Base-by-base conservation (phyloP, 1,140 invertebrate genomes). In the Penaeus chinensis region DNA sequence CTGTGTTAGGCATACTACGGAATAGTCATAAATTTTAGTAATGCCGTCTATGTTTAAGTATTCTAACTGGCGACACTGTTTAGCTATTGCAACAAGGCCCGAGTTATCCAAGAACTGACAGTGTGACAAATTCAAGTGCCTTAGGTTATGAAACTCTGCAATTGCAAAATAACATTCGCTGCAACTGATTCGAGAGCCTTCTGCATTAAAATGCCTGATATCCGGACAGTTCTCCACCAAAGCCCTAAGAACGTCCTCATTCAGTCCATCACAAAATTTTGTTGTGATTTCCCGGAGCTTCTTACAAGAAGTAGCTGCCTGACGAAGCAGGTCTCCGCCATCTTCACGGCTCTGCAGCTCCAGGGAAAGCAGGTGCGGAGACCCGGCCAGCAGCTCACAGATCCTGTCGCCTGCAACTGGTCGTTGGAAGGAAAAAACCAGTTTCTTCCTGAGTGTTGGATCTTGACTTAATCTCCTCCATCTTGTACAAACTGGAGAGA, bases 41-140 rank as follows among this genome's bases (percentile, higher is more conserved):
- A 90, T 84, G 27, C 90, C 90, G 77, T 91, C 90, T 74, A 91
- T 84, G 71, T 89, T 87, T 11, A 91, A 65, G 27, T 90, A 87
- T 63, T 90, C 74, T 8, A 91, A 79, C 13, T 65, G 22, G 27
- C 47, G 63, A 82, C 90, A 91, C 54, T 84, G 63, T 54, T 88
- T 82, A 19, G 88, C 89, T 60, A 91, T 89, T 27, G 42, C 32
- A 19, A 79, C 77, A 19, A 91, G 63, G 11, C 87, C 78, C 69
- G 32, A n/a, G 37, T 90, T 86, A 66, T 85, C 82, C 62, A 91
- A 78, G 3, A 62, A 69, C 42, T 85, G 62, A 69, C 90, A 90
- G 78, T 90, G 88, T 27, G 89, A 90, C 47, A 91, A 82, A 69
- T 90, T 90, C 18, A 90, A 74, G 37, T 81, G 61, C 63, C 37